A percentile compares a stretch with the other conserved stretches of the same genome.
These are phyloP conservation scores for Melanotaenia parkinsoni DNA, from an alignment of 2,797 vertebrate genomes.

Conservation along the genomic window DNA sequence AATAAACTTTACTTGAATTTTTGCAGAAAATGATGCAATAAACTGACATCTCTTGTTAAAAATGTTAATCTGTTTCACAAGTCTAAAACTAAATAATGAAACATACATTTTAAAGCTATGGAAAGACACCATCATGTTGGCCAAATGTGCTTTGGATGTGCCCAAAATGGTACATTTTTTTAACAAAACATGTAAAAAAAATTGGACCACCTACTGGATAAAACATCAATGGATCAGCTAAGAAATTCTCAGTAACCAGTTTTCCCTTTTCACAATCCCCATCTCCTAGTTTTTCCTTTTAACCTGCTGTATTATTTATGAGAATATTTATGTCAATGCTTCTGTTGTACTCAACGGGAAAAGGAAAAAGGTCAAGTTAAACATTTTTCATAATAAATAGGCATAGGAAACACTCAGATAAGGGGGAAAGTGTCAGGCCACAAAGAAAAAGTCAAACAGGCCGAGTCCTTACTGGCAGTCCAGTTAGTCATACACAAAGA, in stretches of 20 bases:
- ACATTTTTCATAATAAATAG: slow-evolving; percentile 1
- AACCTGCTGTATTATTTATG: background rate
- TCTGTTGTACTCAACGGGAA: background rate
- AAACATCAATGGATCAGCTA: background rate
- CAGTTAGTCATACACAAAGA: background rate
- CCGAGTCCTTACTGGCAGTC: slow-evolving; percentile 6
- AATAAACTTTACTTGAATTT: background rate
- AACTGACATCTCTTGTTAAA: too few relatives aligned
- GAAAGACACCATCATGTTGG: too few relatives aligned
- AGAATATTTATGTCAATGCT: background rate
- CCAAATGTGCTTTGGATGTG: background rate
- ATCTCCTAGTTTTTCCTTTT: background rate
- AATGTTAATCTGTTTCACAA: background rate
- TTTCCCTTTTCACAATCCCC: background rate
- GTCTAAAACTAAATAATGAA: too few relatives aligned
- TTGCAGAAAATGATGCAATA: background rate
- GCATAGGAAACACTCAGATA: background rate
- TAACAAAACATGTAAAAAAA: background rate
- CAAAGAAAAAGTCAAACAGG: background rate
- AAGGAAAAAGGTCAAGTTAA: background rate
- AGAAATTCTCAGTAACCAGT: background rate
- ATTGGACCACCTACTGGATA: background rate
- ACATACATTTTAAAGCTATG: too few relatives aligned
- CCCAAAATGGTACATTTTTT: background rate
- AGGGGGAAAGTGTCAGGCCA: background rate